Evolutionary conservation across 2,797 vertebrate genomes (phyloP).

Genomic region (Pygocentrus nattereri): DNA sequence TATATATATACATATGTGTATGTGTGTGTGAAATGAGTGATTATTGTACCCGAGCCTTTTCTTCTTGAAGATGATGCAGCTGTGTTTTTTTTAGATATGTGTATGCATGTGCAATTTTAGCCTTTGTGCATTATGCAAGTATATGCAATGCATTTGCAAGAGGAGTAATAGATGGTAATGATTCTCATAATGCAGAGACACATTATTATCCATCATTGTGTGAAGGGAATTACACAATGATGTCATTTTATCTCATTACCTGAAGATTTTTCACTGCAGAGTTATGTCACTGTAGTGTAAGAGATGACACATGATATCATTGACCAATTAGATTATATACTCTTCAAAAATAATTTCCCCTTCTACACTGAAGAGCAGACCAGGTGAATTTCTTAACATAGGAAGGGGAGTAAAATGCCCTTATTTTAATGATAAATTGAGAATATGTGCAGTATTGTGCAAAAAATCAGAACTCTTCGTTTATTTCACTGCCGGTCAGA

Average conservation of each 20-base stretch:
- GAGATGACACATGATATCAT: neutral
- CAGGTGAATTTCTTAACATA: too few species aligned
- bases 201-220: neutral
- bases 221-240: neutral
- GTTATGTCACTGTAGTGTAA: neutral
- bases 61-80: neutral
- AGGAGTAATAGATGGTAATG: neutral
- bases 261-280: neutral
- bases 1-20: too few species aligned
- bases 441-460: too few species aligned
- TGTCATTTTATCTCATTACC: neutral
- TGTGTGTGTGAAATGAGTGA: too few species aligned
- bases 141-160: slow-evolving; percentile 17
- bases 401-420: too few species aligned
- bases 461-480: too few species aligned
- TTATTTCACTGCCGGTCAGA: too few species aligned
- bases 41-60: neutral
- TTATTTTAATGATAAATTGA: too few species aligned
- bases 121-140: slow-evolving; percentile 34
- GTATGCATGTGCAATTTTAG: slow-evolving; percentile 20
- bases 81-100: neutral
- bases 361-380: too few species aligned
- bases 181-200: neutral
- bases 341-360: neutral
- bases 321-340: neutral